Percentiles rank a stretch among this genome's conserved stretches.
phyloP scores from a whole-genome alignment of 64 coral and sea anemone genomes.

The Astreopora myriophthalma region DNA sequence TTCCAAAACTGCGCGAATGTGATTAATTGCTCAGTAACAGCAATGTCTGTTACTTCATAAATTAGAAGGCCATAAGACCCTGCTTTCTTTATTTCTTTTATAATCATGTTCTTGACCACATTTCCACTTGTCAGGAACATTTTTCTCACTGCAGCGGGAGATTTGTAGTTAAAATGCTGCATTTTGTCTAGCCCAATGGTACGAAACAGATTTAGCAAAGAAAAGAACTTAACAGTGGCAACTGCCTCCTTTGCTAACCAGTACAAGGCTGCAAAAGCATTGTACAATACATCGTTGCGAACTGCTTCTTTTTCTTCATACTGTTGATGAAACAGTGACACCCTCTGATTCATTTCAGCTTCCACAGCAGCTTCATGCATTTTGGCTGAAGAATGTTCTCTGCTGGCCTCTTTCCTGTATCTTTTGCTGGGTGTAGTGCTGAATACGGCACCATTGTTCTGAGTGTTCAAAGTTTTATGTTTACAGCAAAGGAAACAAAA shows the following conservation, averaged over 20 bases:
- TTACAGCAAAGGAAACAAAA: slow-evolving; percentile 63
- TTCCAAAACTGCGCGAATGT: background rate
- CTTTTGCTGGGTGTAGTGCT: slow-evolving; percentile 25
- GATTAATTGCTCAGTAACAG: slow-evolving; percentile 15
- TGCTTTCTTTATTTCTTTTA: background rate
- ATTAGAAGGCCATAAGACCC: background rate
- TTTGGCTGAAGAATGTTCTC: slow-evolving; percentile 52
- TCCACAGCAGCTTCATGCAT: slow-evolving; percentile 61
- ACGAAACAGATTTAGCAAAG: slow-evolving; percentile 2
- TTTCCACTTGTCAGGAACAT: slow-evolving; percentile 16
- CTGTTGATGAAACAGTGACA: slow-evolving; percentile 59
- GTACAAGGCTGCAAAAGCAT: slow-evolving; percentile 55
- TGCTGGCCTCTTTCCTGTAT: slow-evolving; percentile 50
- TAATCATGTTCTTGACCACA: background rate
- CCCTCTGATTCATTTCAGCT: slow-evolving; percentile 61
- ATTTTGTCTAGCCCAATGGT: slow-evolving; percentile 24
- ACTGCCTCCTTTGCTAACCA: slow-evolving; percentile 55
- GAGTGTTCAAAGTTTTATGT: slow-evolving; percentile 43
- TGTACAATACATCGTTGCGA: slow-evolving; percentile 25
- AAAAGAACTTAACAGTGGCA: slow-evolving; percentile 31
- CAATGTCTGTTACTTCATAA: background rate
- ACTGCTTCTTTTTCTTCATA: slow-evolving; percentile 42
- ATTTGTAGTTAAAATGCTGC: slow-evolving; percentile 45
- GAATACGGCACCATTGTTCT: slow-evolving; percentile 59
- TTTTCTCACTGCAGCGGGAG: slow-evolving; percentile 3